A percentile compares a stretch with the other conserved stretches of the same genome.
phyloP scores from a whole-genome alignment of 2,797 vertebrate genomes.

The Sphaeramia orbicularis region DNA sequence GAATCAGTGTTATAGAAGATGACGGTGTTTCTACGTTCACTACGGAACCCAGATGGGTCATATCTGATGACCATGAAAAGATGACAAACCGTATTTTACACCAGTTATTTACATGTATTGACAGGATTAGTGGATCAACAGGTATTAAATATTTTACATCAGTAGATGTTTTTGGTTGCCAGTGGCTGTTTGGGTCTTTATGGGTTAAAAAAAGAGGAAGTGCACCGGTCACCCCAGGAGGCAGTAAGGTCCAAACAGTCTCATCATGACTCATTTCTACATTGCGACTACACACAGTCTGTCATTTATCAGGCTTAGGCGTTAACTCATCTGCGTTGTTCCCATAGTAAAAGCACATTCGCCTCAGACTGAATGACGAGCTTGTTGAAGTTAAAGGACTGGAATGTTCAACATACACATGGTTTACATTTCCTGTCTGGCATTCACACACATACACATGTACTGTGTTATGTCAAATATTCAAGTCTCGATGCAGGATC shows the following conservation, averaged over 20 bases:
- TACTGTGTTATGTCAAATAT: conserved; percentile 4
- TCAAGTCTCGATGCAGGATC: neutral
- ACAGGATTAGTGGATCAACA: no score
- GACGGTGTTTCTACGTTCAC: no score
- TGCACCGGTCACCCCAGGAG: neutral
- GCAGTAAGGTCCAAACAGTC: conserved; percentile 19
- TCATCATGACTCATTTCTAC: neutral
- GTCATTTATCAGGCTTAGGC: neutral
- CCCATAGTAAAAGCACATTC: conserved; percentile 44
- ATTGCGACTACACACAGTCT: neutral
- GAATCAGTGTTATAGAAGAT: no score
- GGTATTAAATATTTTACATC: no score
- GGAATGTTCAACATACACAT: conserved; percentile 60
- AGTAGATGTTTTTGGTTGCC: no score
- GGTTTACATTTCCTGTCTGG: conserved; percentile 75
- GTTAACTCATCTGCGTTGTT: conserved; percentile 22
- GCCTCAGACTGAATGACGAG: conserved; percentile 36
- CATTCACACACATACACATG: conserved; percentile 26
- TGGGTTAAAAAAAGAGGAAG: no score
- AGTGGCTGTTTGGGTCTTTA: no score
- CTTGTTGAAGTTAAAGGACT: conserved; percentile 39
- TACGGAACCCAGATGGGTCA: no score
- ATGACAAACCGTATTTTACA: no score
- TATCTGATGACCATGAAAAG: no score
- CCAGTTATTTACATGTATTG: no score